Evolutionary conservation across 2,113 vertebrate species (phyloP).

Genomic region (Tangachromis dhanisi): DNA sequence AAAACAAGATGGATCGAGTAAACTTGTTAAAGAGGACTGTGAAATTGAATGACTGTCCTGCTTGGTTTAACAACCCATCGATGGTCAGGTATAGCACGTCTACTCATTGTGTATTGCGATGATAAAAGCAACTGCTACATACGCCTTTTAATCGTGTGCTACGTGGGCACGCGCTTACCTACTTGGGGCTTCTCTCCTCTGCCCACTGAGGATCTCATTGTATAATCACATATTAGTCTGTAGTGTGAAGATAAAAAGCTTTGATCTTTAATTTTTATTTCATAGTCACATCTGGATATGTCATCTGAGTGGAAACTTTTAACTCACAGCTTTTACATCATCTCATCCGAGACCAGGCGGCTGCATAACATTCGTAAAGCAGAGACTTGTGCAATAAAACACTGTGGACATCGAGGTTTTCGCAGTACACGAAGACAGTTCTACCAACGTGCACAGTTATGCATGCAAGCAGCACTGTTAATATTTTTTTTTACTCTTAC

Average conservation of each 20-base stretch:
- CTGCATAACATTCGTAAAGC: neutral
- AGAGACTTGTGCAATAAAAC: constrained; percentile 58
- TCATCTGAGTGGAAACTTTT: neutral
- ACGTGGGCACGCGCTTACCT: neutral
- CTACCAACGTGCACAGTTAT: constrained; percentile 16
- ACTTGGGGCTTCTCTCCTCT: neutral
- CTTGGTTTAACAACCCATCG: neutral
- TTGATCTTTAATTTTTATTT: neutral
- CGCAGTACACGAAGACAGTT: neutral
- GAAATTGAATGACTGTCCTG: neutral
- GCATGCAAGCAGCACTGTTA: constrained; percentile 48
- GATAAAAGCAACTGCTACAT: neutral
- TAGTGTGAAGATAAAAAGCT: neutral
- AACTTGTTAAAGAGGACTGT: neutral
- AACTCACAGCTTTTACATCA: neutral
- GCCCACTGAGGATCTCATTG: neutral
- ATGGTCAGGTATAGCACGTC: neutral
- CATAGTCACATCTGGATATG: neutral
- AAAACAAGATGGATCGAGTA: neutral
- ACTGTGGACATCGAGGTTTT: neutral
- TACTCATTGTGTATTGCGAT: neutral
- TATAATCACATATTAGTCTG: neutral
- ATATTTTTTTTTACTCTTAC: neutral
- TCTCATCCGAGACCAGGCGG: neutral
- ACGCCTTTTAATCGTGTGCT: neutral